Percentiles rank a stretch among this genome's conserved stretches.
Evolutionary conservation across 2,113 vertebrate genomes (phyloP).

Genomic region (Poeciliopsis prolifica): DNA sequence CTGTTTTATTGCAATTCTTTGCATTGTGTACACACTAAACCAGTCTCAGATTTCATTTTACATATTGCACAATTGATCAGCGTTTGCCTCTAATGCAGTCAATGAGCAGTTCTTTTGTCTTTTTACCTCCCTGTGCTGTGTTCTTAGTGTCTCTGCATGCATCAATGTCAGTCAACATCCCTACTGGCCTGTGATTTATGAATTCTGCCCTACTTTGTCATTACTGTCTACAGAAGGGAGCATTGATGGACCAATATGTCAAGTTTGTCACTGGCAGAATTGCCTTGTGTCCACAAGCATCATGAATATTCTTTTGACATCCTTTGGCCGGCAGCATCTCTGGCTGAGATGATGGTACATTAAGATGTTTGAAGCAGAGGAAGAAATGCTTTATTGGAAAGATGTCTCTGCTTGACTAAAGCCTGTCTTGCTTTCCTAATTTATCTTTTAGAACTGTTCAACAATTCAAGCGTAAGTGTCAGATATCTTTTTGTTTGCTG

Average conservation of each 20-base stretch:
- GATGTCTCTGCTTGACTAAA: conserved; percentile 2
- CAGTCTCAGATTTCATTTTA: conserved; percentile 23
- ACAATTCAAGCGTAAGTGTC: not conserved
- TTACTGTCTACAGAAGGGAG: conserved; percentile 62
- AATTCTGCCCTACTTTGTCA: conserved; percentile 61
- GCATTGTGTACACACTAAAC: not conserved
- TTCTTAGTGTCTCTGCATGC: conserved; percentile 51
- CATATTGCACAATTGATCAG: conserved; percentile 23
- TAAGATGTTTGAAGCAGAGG: conserved; percentile 21
- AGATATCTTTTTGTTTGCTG: not conserved
- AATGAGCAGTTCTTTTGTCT: conserved; percentile 47
- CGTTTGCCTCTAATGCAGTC: conserved; percentile 42
- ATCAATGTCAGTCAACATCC: conserved; percentile 62
- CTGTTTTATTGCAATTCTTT: not conserved
- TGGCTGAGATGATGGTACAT: conserved; percentile 38
- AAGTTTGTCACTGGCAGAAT: conserved; percentile 52
- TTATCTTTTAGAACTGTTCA: not conserved
- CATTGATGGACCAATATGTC: conserved; percentile 67
- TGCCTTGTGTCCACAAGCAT: conserved; percentile 51
- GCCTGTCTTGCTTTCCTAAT: not conserved
- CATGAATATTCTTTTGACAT: conserved; percentile 65
- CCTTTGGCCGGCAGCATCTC: conserved; percentile 41
- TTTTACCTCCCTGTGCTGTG: conserved; percentile 47
- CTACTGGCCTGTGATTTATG: conserved; percentile 68
- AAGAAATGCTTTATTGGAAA: conserved; percentile 12